A percentile compares a stretch with the other conserved stretches of the same genome.
Conservation (phyloP, 2,797 vertebrate species). For the Chaenodraco wilsoni region DNA sequence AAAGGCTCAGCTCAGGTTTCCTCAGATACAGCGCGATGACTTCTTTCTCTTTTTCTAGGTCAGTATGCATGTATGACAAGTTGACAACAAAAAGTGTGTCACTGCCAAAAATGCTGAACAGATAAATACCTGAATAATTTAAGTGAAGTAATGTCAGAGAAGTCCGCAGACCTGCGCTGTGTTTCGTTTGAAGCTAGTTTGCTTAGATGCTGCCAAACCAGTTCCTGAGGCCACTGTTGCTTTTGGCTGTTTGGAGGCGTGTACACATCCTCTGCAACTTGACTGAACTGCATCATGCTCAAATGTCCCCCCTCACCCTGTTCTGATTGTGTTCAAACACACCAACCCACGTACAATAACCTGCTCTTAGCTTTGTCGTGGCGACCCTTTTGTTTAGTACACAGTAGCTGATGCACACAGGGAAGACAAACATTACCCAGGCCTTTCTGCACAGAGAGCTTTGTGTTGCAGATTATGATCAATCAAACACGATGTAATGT, state of each 20-base stretch:
- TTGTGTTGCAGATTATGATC: background rate
- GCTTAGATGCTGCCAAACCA: constrained; percentile 64
- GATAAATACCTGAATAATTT: background rate
- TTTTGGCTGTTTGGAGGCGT: constrained; percentile 52
- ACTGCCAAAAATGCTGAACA: background rate
- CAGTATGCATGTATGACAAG: background rate
- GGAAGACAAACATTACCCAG: constrained; percentile 62
- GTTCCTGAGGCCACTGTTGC: constrained; percentile 60
- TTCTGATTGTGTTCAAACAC: constrained; percentile 39
- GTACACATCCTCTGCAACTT: constrained; percentile 22
- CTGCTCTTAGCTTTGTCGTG: constrained; percentile 22
- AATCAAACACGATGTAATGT: background rate
- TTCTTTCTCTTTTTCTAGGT: constrained; percentile 17
- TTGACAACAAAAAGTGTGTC: background rate
- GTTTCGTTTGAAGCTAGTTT: constrained; percentile 64
- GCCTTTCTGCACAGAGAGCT: constrained; percentile 1
- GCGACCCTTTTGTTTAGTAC: constrained; percentile 62
- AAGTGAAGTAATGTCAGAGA: constrained; percentile 34
- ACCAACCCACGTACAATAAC: constrained; percentile 12
- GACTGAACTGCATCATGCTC: constrained; percentile 29
- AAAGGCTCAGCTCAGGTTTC: constrained; percentile 62
- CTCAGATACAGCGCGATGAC: background rate
- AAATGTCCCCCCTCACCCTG: constrained; percentile 12
- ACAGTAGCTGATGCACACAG: constrained; percentile 42
- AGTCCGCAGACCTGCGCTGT: background rate